Evolutionary conservation across 2,888 invertebrate species (phyloP).

Genomic region (Buathra laborator): DNA sequence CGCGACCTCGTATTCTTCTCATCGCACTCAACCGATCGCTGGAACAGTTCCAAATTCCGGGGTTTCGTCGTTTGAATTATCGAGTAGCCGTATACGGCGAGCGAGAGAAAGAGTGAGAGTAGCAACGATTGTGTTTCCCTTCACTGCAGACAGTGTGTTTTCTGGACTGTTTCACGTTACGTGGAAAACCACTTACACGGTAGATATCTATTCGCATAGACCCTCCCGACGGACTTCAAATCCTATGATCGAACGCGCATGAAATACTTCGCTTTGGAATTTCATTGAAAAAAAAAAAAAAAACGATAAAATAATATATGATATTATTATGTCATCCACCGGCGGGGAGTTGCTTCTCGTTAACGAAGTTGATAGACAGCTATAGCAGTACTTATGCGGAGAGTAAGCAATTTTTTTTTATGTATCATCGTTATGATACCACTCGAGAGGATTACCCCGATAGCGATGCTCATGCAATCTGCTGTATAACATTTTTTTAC

Average conservation of each 20-base stretch:
- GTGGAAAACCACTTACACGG: slow-evolving; percentile 5
- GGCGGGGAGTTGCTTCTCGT: neutral
- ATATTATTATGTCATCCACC: neutral
- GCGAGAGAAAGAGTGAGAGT: slow-evolving; percentile 6
- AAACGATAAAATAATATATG: neutral
- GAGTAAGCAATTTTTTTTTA: neutral
- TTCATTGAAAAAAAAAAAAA: neutral
- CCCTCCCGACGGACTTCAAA: neutral
- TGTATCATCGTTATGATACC: neutral
- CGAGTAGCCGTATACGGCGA: neutral
- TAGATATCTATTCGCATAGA: neutral
- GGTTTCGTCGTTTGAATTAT: slow-evolving; percentile 44
- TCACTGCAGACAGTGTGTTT: slow-evolving; percentile 9
- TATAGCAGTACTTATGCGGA: neutral
- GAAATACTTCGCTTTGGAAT: neutral
- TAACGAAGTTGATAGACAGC: neutral
- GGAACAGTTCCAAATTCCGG: slow-evolving; percentile 44
- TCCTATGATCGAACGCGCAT: neutral
- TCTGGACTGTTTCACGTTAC: neutral
- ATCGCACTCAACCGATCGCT: slow-evolving; percentile 22
- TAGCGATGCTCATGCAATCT: neutral
- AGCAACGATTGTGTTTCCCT: slow-evolving; percentile 25
- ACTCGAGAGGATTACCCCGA: neutral
- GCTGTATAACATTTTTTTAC: neutral
- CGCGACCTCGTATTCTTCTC: slow-evolving; percentile 33